Base-by-base conservation (phyloP, 2,797 vertebrate species). In the Eleutherodactylus coqui region DNA sequence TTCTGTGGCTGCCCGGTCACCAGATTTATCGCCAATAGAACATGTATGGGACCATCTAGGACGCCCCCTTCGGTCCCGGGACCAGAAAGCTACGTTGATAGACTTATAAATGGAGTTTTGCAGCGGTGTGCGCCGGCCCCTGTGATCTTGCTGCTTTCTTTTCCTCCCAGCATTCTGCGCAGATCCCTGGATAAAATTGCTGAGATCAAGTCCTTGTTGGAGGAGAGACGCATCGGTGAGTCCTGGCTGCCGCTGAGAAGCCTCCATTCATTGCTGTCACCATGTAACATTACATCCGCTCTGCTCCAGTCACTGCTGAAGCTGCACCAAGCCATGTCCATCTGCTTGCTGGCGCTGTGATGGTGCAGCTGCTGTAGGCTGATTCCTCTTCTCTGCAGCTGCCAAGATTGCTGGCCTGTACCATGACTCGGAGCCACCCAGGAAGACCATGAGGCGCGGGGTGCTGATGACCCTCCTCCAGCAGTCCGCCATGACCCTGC, bases 401-500 rank as follows among this genome's bases (percentile, higher is more conserved):
- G 97, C 96, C 16, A 97, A 96, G 91, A 97, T 97, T 69, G 96
- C 96, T 0, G 96, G 97, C 0, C 94, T 97, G 17, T 96, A 98
- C 92, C 96, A 94, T 38, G 96, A 97, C 88, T 95, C 93, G 0
- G 97, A 98, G 89, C 96, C 96, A 0, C 97, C 97, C 14, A 94
- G 96, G 86, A 98, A 97, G 91, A 98, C 96, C 55, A 98, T 98
- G 97, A 91, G 97, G 43, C 94, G 97, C 7, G 97, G 96, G 0
- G 97, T 98, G 69, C 92, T 98, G 86, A 98, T 98, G 97, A 98
- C 96, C 0, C 93, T 98, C 1, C 94, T 98, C 2, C 97, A 98
- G 89, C 97, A 98, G 93, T 97, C 97, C 0, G 97, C 97, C 91
- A 97, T 98, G 97, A 97, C 97, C 0, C 94, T 98, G 14, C 97